Evolutionary conservation across 2,888 invertebrate species (phyloP), one percentile per base, ranked within the genome.

Genomic region (Nineta flava): DNA sequence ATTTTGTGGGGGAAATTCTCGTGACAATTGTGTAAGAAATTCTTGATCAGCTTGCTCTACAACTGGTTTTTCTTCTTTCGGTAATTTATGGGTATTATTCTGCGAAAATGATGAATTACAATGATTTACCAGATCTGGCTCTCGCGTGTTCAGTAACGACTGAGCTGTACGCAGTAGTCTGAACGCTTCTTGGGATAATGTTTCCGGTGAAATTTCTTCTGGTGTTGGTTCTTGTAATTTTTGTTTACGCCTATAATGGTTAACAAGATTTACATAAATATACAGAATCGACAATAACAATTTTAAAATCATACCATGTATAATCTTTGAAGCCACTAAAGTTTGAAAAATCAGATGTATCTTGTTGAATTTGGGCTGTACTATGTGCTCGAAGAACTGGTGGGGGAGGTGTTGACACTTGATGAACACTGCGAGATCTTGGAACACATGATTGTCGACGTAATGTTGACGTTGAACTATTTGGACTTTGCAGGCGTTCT

Each of bases 171-270:
- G 70, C 57, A 78, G 69, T 52, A 81, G 66, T 50, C 80, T 69
- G 57, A 76, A 80, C 2, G 81, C 79, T 64, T 81, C 81, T 59
- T 78, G 76, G 1, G 78, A 74, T 19, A 81, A 62, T 61, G 79
- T 80, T 53, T 79, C 77, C 2, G 78, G 76, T 56, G 74, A 70
- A 19, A 74, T 63, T 54, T 74, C 73, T 47, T 74, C 71, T 3
- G 67, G 65, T 41, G 65, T 58, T 6, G 62, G 51, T 51, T 65
- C 66, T 34, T 55, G 57, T 49, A 65, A 62, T 56, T 67, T 67
- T 1, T 66, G 65, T 53, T 64, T 61, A 53, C 65, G 63, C 61
- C 70, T 69, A 26, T 7, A 44, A 41, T n/a, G 10, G 6, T 38
- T n/a, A 6, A 43, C 21, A 21, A 13, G 17, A 21, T 44, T 44